Evolutionary conservation across 2,113 vertebrate species (phyloP).

Genomic region (Plecturocebus donacophilus): DNA sequence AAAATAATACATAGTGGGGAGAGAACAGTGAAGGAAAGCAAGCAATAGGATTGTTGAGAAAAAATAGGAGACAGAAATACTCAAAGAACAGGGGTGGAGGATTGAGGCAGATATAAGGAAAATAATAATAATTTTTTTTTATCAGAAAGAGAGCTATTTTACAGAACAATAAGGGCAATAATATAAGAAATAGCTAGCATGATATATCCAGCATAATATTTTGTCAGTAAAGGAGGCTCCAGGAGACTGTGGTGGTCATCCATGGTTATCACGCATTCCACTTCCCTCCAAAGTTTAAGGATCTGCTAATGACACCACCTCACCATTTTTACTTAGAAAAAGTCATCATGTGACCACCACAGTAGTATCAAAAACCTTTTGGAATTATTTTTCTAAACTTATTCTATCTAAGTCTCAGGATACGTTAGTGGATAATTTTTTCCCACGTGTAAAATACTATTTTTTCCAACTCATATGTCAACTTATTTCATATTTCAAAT

Average conservation of each 20-base stretch:
- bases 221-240: background rate
- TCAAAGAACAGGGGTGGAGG: background rate
- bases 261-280: fast-evolving
- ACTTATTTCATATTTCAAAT: background rate
- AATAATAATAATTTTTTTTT: background rate
- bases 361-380: background rate
- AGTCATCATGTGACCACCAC: background rate
- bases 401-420: background rate
- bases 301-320: background rate
- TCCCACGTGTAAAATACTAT: background rate
- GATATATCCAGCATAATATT: background rate
- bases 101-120: background rate
- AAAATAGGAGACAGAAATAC: background rate
- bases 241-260: background rate
- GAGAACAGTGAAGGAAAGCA: background rate
- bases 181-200: background rate
- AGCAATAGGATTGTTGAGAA: background rate
- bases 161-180: background rate
- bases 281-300: background rate
- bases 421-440: background rate
- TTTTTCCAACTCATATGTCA: background rate
- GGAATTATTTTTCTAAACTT: background rate
- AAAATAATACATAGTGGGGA: background rate
- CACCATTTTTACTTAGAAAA: background rate
- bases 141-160: background rate